Evolutionary conservation across 2,113 vertebrate species (phyloP), one percentile per base, ranked within the genome.

Genomic region (Leuciscus idus): DNA sequence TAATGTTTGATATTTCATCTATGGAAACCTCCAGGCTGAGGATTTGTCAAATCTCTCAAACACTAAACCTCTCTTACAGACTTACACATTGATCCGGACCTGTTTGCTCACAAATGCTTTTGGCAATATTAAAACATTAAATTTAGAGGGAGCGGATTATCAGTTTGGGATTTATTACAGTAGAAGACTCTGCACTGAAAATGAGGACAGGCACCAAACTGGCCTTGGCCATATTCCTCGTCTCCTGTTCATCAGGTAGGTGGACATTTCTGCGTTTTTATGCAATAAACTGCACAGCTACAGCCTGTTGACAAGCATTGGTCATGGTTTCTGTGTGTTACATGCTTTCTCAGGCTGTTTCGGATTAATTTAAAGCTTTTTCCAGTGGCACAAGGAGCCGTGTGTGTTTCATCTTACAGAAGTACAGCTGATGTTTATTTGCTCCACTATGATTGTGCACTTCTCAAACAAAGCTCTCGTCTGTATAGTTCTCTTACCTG

Each of bases 121-220:
- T 70, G 80, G 17, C 39, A 50, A 66, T 15, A 82, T 82, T 70
- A 70, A 70, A 70, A 50, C 80, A 68, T 50, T 81, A 30, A 13
- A 50, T 50, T 81, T 48, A 33, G 79, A 66, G 48, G 75, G 50
- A 77, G 75, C 3, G 59, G 59, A 81, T 81, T 70, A 70, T 66
- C 46, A 30, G 61, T 5, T 73, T 36, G 1, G 78, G 78, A 87
- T 87, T 84, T 83, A 73, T 62, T 52, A 39, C 84, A 78, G 48
- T 68, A 23, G 86, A 79, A 73, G 90, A 88, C 88, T 79, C 89
- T 86, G 91, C 88, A 91, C 92, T 94, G 96, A 98, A 97, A 95
- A 99, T 99, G 98, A 98, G 98, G 96, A 97, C 97, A 94, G 98
- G 97, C 93, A 98, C 97, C 86, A 99, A 99, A 95, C 95, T 99